Evolutionary conservation across 2,797 vertebrate genomes (phyloP).

Genomic region (Syndactyla subalaris): DNA sequence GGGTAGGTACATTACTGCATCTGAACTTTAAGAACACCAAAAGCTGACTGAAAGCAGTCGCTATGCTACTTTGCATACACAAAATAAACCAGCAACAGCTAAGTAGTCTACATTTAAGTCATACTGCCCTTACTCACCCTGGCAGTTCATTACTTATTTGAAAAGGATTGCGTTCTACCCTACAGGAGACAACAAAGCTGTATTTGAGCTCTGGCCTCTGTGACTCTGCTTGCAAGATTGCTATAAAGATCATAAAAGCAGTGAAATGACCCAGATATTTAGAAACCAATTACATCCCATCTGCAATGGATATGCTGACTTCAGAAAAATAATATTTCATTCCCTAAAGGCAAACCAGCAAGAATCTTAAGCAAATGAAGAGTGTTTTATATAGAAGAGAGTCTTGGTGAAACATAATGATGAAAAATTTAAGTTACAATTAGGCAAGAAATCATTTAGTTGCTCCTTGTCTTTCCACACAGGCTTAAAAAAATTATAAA

Average conservation of each 20-base stretch:
- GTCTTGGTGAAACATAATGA: background rate
- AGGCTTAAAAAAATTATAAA: background rate
- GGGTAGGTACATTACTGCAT: background rate
- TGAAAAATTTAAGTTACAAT: background rate
- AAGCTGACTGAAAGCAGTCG: background rate
- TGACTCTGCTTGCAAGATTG: background rate
- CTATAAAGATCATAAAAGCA: constrained; percentile 35
- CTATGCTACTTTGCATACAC: background rate
- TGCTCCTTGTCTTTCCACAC: background rate
- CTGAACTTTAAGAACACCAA: background rate
- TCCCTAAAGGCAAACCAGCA: constrained; percentile 2
- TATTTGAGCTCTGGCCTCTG: background rate
- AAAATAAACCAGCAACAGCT: background rate
- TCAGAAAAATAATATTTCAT: constrained; percentile 3
- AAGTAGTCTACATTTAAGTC: background rate
- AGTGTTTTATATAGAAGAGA: background rate
- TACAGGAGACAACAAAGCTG: constrained; percentile 8
- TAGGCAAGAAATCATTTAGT: background rate
- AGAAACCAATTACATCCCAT: constrained; percentile 41
- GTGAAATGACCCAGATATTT: constrained; percentile 45
- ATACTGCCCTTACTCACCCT: constrained; percentile 16
- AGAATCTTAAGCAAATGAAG: background rate
- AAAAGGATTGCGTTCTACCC: background rate
- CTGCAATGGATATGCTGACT: constrained; percentile 37
- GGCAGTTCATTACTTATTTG: background rate